These are phyloP conservation scores for Drosophila heteroneura DNA, from an alignment of 2,888 invertebrate species.

Conservation along the genomic window DNA sequence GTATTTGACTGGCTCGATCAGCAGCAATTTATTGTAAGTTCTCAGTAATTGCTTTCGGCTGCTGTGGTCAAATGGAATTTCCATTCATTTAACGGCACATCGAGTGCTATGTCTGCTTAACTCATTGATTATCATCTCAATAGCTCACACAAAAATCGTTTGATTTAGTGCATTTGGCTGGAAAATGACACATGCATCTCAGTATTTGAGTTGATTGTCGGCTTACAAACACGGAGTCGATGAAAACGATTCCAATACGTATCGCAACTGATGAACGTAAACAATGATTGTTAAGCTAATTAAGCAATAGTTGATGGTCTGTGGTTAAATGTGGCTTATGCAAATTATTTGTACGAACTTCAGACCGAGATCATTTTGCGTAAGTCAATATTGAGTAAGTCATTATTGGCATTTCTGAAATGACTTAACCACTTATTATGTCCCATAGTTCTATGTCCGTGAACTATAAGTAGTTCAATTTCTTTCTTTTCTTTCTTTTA, in stretches of 20 bases:
- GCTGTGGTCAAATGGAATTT: constrained; percentile 61
- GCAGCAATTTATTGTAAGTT: constrained; percentile 46
- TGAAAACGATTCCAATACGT: background rate
- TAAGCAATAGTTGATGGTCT: constrained; percentile 1
- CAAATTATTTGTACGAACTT: too few relatives aligned
- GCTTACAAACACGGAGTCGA: constrained; percentile 5
- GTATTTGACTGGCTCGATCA: constrained; percentile 35
- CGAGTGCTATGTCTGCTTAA: constrained; percentile 35
- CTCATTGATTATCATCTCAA: constrained; percentile 69
- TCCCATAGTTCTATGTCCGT: background rate
- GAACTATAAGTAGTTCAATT: too few relatives aligned
- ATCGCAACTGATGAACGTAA: constrained; percentile 16
- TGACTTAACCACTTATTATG: background rate
- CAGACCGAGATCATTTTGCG: background rate
- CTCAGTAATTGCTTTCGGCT: constrained; percentile 53
- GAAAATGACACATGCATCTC: constrained; percentile 44
- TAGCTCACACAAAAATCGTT: constrained; percentile 56
- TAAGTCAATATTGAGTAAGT: background rate
- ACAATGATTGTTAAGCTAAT: constrained; percentile 13
- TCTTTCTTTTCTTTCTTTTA: background rate
- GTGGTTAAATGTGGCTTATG: background rate
- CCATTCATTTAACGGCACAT: constrained; percentile 75
- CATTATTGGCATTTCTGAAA: background rate
- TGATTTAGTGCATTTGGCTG: constrained; percentile 72
- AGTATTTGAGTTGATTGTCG: constrained; percentile 10